Conservation (phyloP, 2,797 vertebrate species). For the Lagocephalus sceleratus region DNA sequence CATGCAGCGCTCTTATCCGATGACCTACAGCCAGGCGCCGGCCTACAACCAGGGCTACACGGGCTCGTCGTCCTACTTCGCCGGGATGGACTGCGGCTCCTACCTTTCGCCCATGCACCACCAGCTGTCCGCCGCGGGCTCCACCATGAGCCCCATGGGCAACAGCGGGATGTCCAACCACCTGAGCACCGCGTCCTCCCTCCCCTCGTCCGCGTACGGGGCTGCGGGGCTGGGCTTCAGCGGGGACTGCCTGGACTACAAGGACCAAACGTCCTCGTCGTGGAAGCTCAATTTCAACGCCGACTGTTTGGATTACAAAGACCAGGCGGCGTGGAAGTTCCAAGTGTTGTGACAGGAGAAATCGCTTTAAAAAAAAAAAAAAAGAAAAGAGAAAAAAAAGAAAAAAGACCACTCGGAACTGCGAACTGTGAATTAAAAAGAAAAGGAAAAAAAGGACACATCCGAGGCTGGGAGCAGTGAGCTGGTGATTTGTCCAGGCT, state of each 20-base stretch:
- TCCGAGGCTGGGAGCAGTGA: conserved; percentile 16
- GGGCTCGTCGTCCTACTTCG: conserved; percentile 91
- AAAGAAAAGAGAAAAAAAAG: neutral
- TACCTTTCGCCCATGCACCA: conserved; percentile 95
- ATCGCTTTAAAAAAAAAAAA: neutral
- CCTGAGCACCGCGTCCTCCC: conserved; percentile 87
- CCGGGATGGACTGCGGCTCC: conserved; percentile 97
- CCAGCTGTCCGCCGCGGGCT: conserved; percentile 87
- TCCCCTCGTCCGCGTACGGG: conserved; percentile 89
- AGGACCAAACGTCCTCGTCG: conserved; percentile 88
- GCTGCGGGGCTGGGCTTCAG: conserved; percentile 89
- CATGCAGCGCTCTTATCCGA: conserved; percentile 96
- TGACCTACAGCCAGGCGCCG: conserved; percentile 92
- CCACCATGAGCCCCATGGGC: conserved; percentile 90
- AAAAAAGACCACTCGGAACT: conserved; percentile 1
- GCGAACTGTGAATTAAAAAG: neutral
- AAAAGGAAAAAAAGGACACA: conserved; percentile 1
- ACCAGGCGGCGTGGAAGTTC: conserved; percentile 97
- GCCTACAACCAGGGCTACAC: conserved; percentile 94
- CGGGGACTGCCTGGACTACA: conserved; percentile 97
- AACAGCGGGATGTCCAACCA: conserved; percentile 87
- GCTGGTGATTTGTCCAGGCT: conserved; percentile 23
- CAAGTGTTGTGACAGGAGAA: conserved; percentile 88
- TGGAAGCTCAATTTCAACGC: conserved; percentile 98
- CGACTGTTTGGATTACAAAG: conserved; percentile 99